Conservation (phyloP, 2,113 vertebrate species). For the Saimiri boliviensis region DNA sequence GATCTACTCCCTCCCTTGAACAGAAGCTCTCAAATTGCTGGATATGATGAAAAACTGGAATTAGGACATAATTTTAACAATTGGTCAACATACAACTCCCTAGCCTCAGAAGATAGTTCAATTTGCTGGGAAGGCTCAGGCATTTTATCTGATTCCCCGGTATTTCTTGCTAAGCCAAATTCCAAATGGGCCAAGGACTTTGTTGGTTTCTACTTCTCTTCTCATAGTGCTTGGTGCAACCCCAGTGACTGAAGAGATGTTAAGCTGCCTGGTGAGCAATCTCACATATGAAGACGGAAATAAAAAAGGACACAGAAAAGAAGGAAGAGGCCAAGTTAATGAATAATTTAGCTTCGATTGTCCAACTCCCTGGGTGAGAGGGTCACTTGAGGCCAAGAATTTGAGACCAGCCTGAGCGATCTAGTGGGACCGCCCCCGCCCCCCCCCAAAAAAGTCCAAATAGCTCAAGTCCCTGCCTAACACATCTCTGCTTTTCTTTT, state of each 20-base stretch:
- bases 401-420: too few species aligned
- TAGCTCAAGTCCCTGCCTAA: neutral
- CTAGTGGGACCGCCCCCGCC: too few species aligned
- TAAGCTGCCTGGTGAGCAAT: neutral
- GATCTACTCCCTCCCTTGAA: neutral
- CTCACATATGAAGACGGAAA: neutral
- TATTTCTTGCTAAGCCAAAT: neutral
- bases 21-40: neutral
- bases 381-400: too few species aligned
- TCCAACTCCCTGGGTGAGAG: neutral
- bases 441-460: neutral
- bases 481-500: neutral
- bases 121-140: neutral
- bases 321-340: conserved; percentile 24
- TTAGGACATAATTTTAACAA: neutral
- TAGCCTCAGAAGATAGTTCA: neutral
- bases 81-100: neutral
- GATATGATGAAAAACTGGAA: neutral
- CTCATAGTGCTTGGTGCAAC: neutral
- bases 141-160: neutral
- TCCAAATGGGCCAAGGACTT: neutral
- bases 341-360: neutral
- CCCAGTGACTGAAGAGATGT: conserved; percentile 14
- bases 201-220: neutral
- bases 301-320: neutral